phyloP scores from a whole-genome alignment of 1,140 invertebrate species.

The Trachelipus rathkii region DNA sequence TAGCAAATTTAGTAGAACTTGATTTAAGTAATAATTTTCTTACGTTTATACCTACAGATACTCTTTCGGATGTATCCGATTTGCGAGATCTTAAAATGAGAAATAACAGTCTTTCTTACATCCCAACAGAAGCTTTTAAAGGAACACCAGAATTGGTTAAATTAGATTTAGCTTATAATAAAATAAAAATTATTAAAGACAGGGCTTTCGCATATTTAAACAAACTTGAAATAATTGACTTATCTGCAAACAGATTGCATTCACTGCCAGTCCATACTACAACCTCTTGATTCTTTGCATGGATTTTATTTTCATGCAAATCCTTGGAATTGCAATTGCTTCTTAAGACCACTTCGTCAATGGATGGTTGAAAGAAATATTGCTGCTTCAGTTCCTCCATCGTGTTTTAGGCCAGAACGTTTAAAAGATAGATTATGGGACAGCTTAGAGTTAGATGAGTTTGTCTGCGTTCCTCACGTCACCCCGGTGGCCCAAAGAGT shows the following conservation, averaged over 20 bases:
- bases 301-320: conserved; percentile 69
- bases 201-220: conserved; percentile 68
- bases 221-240: conserved; percentile 66
- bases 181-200: conserved; percentile 61
- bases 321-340: conserved; percentile 76
- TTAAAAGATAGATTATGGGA: conserved; percentile 66
- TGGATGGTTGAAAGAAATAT: conserved; percentile 75
- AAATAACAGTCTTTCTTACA: conserved; percentile 65
- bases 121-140: conserved; percentile 66
- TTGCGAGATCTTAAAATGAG: conserved; percentile 68
- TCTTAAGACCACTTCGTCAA: conserved; percentile 63
- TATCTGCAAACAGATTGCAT: conserved; percentile 68
- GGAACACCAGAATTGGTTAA: conserved; percentile 64
- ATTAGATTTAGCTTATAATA: conserved; percentile 67
- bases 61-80: conserved; percentile 65
- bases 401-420: conserved; percentile 61
- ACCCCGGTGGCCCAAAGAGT: conserved; percentile 41
- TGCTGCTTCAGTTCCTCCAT: conserved; percentile 64
- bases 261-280: conserved; percentile 62
- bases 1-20: conserved; percentile 78
- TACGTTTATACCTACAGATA: conserved; percentile 62
- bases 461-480: conserved; percentile 65
- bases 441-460: conserved; percentile 68
- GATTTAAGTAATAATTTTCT: conserved; percentile 70
- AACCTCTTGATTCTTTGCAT: conserved; percentile 63